These are phyloP conservation scores for Artemisiospiza belli DNA, from an alignment of 2,113 vertebrate species.

Conservation along the genomic window DNA sequence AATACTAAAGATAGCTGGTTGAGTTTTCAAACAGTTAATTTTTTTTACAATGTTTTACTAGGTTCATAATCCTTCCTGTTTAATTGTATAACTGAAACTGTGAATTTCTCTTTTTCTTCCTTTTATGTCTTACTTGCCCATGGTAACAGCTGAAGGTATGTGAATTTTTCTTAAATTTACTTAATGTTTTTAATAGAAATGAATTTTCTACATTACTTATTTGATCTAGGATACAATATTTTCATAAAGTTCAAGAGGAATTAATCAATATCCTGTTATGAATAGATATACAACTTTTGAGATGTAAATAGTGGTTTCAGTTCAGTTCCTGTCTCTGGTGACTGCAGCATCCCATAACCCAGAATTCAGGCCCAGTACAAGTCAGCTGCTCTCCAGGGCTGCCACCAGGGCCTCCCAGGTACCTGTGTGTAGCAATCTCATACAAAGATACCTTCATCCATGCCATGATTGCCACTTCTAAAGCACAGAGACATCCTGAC, in stretches of 20 bases:
- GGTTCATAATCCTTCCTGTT: background rate
- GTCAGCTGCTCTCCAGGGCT: background rate
- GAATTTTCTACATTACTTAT: background rate
- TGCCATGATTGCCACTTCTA: background rate
- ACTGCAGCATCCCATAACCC: background rate
- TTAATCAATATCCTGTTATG: background rate
- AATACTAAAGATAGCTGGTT: background rate
- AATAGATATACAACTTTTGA: background rate
- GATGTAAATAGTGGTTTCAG: background rate
- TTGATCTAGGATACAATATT: background rate
- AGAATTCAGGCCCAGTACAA: background rate
- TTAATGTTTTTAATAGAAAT: background rate
- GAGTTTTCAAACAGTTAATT: background rate
- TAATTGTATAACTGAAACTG: background rate
- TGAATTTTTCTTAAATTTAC: background rate
- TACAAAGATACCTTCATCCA: background rate
- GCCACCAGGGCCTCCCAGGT: background rate
- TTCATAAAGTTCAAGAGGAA: background rate
- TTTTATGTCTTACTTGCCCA: background rate
- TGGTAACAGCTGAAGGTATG: constrained; percentile 58
- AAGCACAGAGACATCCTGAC: background rate
- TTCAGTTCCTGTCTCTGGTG: background rate
- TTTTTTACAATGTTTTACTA: background rate
- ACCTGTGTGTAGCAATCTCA: background rate
- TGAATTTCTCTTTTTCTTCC: constrained; percentile 7